phyloP scores from a whole-genome alignment of 2,113 vertebrate species.

The Seriola rivoliana region DNA sequence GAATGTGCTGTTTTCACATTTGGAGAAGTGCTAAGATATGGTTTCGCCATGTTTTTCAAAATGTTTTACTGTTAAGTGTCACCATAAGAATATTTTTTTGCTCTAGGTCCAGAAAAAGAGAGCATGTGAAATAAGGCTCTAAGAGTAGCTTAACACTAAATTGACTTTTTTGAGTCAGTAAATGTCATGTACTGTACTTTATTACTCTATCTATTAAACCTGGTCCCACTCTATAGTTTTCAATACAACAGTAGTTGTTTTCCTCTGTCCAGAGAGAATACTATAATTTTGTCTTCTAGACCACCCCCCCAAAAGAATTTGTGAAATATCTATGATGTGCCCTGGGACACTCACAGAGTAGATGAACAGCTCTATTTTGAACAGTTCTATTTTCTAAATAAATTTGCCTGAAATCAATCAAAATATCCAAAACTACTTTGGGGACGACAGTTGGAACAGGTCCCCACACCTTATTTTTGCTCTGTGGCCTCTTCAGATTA shows the following conservation, averaged over 20 bases:
- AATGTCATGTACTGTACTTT: background rate
- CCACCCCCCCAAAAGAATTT: too few relatives aligned
- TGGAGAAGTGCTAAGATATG: constrained; percentile 23
- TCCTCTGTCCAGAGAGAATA: background rate
- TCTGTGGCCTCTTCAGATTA: too few relatives aligned
- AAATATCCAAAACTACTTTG: background rate
- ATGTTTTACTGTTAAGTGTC: background rate
- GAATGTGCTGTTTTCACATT: constrained; percentile 38
- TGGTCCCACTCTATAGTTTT: background rate
- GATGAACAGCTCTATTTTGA: too few relatives aligned
- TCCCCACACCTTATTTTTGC: background rate
- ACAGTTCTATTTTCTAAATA: background rate
- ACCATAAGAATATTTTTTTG: background rate
- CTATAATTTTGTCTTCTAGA: too few relatives aligned
- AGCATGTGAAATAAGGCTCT: background rate
- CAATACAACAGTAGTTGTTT: background rate
- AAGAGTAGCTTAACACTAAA: background rate
- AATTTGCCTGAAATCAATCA: too few relatives aligned
- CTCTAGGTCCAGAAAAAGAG: background rate
- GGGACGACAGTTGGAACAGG: background rate
- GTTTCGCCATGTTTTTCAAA: constrained; percentile 4
- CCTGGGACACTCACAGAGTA: too few relatives aligned
- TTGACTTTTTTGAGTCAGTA: background rate
- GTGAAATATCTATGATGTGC: too few relatives aligned
- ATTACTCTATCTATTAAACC: background rate